Percentiles rank a stretch among this genome's conserved stretches.
These are phyloP conservation scores for Champsocephalus esox DNA, from an alignment of 2,797 vertebrate genomes.

Conservation along the genomic window DNA sequence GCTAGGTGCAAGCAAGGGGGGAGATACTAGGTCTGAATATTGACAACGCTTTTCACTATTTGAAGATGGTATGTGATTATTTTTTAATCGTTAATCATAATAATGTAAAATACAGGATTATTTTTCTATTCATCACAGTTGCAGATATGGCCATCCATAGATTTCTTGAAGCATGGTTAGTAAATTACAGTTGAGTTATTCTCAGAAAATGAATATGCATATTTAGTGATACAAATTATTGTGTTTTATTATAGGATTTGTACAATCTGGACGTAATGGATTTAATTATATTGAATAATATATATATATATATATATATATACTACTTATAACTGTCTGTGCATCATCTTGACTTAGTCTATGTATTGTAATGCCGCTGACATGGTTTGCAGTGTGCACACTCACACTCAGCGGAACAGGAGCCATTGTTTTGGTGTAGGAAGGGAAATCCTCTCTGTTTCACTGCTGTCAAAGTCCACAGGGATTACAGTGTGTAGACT, in stretches of 20 bases:
- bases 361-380: not conserved
- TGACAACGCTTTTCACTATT: too few species aligned
- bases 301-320: not conserved
- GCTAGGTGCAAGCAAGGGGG: too few species aligned
- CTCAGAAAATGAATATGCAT: not conserved
- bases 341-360: not conserved
- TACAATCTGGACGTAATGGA: not conserved
- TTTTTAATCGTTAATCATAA: too few species aligned
- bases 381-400: not conserved
- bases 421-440: slow-evolving; percentile 10
- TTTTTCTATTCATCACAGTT: too few species aligned
- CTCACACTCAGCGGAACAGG: slow-evolving; percentile 17
- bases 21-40: too few species aligned
- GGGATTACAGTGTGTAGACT: slow-evolving; percentile 42
- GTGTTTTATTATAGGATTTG: not conserved
- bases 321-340: not conserved
- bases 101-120: too few species aligned
- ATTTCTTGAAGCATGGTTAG: not conserved
- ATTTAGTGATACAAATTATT: not conserved
- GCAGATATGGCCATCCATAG: too few species aligned
- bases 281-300: not conserved
- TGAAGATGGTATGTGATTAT: too few species aligned
- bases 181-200: not conserved
- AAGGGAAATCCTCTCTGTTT: slow-evolving; percentile 46
- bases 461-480: slow-evolving; percentile 47